These are phyloP conservation scores for Patagioenas fasciata DNA, from an alignment of 2,113 vertebrate genomes.

Conservation along the genomic window DNA sequence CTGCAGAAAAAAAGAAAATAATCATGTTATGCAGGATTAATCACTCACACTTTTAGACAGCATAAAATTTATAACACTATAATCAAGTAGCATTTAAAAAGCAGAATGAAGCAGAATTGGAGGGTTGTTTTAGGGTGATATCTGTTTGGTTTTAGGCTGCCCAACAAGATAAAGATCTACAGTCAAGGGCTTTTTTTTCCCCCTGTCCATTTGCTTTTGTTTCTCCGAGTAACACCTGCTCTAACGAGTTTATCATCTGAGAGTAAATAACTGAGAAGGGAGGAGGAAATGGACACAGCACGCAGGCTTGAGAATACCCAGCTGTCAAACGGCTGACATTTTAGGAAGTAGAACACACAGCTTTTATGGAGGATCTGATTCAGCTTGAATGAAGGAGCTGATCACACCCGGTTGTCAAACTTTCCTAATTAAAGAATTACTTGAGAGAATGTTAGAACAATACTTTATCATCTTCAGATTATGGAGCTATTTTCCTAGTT, in stretches of 20 bases:
- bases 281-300: constrained; percentile 28
- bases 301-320: constrained; percentile 28
- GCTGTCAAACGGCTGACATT: constrained; percentile 34
- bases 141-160: not conserved
- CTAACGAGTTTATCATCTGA: constrained; percentile 35
- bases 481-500: not conserved
- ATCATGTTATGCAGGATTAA: not conserved
- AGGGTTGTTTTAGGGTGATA: not conserved
- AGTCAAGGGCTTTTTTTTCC: not conserved
- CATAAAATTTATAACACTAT: not conserved
- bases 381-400: not conserved
- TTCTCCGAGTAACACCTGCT: constrained; percentile 50
- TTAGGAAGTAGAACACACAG: not conserved
- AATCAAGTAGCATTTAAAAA: constrained; percentile 11
- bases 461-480: not conserved
- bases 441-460: not conserved
- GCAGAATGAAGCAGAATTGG: not conserved
- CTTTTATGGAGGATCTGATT: not conserved
- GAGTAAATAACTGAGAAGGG: constrained; percentile 53
- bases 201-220: constrained; percentile 26
- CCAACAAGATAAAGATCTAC: not conserved
- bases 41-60: not conserved
- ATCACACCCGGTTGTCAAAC: not conserved
- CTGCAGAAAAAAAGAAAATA: not conserved
- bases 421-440: not conserved